Base-by-base conservation (phyloP, 2,888 invertebrate species). In the Pandemis corylana region DNA sequence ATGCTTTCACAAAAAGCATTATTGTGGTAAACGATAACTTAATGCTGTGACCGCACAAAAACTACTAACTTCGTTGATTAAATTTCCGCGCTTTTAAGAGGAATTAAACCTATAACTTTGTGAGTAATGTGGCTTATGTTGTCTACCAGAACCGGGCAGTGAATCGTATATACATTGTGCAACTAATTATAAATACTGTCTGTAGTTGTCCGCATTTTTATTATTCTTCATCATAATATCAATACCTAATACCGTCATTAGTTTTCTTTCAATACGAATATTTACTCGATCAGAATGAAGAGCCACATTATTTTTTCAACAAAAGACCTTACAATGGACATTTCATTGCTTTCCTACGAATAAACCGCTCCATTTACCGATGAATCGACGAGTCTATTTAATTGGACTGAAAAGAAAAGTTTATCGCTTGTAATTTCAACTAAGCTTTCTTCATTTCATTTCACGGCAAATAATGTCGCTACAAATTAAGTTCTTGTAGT, bases 51-150 rank as follows among this genome's bases (percentile, higher is more conserved):
- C 44, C 28, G 28, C 51, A 61, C 65, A 69, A 62, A 56, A 74
- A 70, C 67, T 53, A 69, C 65, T 65, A 68, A 73, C 49, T 69
- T 42, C 61, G 51, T 10, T 75, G 67, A 70, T 70, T 15, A 74
- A 66, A 74, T 74, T 74, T 66, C 61, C 66, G 13, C 66, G 36
- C 74, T 61, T 70, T 66, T 77, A 71, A 75, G 72, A 71, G 44
- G 68, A 74, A 74, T 77, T 75, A 75, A 77, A 72, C 69, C 69
- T 76, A 77, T 73, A 78, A 77, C 71, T 76, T 78, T 72, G 71
- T 68, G 46, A 76, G 74, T 72, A 20, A 71, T 68, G 73, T 51
- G 13, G 68, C 62, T 72, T 77, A 75, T 76, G 67, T 70, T 49
- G 65, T 62, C 67, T 66, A 66, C 69, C 76, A 71, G 56, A 63